Percentiles rank a stretch among this genome's conserved stretches.
Evolutionary conservation across 2,888 invertebrate species (phyloP).

Genomic region (Biston betularia): DNA sequence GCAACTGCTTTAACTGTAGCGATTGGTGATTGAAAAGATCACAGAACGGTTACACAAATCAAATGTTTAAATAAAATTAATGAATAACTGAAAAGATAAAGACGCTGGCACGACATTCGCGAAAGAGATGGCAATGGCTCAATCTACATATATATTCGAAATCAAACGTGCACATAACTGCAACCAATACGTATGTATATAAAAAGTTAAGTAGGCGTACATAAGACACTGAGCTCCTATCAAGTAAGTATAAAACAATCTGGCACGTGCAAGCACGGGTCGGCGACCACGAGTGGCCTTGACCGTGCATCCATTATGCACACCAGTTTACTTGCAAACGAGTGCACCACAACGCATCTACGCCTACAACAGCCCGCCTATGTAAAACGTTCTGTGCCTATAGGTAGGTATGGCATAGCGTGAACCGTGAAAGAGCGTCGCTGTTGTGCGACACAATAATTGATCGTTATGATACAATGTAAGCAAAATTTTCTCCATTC

Average conservation of each 20-base stretch:
- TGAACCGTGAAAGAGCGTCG: conserved; percentile 49
- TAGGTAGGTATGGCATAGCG: conserved; percentile 38
- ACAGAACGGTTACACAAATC: too few relatives aligned
- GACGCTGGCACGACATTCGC: too few relatives aligned
- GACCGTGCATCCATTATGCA: conserved; percentile 84
- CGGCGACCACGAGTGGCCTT: conserved; percentile 75
- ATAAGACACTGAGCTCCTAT: conserved; percentile 34
- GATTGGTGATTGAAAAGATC: too few relatives aligned
- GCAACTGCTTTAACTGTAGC: too few relatives aligned
- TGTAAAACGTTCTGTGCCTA: conserved; percentile 50
- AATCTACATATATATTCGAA: conserved; percentile 4
- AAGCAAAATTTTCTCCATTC: neutral
- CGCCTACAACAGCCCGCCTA: conserved; percentile 56
- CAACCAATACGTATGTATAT: conserved; percentile 8
- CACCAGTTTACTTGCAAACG: conserved; percentile 81
- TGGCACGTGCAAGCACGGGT: conserved; percentile 73
- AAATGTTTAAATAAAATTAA: too few relatives aligned
- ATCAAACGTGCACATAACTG: conserved; percentile 17
- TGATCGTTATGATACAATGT: conserved; percentile 9
- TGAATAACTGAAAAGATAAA: too few relatives aligned
- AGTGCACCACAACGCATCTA: conserved; percentile 77
- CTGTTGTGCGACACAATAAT: conserved; percentile 22
- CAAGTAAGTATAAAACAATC: conserved; percentile 69
- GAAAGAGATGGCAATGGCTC: too few relatives aligned
- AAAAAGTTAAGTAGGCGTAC: conserved; percentile 33